Evolutionary conservation across 2,113 vertebrate species (phyloP).

Genomic region (Clarias batrachus): DNA sequence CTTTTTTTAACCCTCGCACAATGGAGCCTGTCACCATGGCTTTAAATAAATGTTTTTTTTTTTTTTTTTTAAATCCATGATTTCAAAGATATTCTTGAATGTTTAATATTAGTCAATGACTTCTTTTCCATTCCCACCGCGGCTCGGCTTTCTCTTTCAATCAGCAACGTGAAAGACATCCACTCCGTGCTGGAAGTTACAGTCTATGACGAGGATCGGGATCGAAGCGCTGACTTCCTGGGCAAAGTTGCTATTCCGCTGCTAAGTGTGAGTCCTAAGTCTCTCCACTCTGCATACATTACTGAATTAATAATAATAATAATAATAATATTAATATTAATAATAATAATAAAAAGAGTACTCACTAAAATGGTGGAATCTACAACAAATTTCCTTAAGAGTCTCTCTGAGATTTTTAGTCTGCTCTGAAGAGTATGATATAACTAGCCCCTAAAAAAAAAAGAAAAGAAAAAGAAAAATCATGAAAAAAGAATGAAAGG

Average conservation of each 20-base stretch:
- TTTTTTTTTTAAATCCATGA: constrained; percentile 31
- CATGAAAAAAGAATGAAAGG: constrained; percentile 6
- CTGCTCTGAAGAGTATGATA: constrained; percentile 58
- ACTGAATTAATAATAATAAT: not conserved
- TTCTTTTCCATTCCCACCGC: constrained; percentile 7
- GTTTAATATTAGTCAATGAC: constrained; percentile 51
- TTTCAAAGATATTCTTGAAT: constrained; percentile 49
- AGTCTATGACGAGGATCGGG: constrained; percentile 95
- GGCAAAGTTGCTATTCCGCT: constrained; percentile 96
- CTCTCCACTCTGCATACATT: not conserved
- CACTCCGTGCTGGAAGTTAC: constrained; percentile 96
- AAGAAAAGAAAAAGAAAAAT: constrained; percentile 7
- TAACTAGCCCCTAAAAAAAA: not conserved
- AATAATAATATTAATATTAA: not conserved
- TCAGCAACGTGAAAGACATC: constrained; percentile 97
- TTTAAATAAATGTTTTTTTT: constrained; percentile 54
- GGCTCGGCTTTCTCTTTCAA: constrained; percentile 46
- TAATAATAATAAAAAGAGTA: not conserved
- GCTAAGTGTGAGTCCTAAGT: constrained; percentile 84
- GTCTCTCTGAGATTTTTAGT: not conserved
- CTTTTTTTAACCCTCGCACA: constrained; percentile 51
- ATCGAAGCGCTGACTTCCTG: constrained; percentile 95
- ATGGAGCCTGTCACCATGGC: constrained; percentile 48
- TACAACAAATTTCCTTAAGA: not conserved
- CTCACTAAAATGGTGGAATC: not conserved